These are phyloP conservation scores for Pyrgilauda ruficollis DNA, from an alignment of 2,113 vertebrate genomes.

Conservation along the genomic window DNA sequence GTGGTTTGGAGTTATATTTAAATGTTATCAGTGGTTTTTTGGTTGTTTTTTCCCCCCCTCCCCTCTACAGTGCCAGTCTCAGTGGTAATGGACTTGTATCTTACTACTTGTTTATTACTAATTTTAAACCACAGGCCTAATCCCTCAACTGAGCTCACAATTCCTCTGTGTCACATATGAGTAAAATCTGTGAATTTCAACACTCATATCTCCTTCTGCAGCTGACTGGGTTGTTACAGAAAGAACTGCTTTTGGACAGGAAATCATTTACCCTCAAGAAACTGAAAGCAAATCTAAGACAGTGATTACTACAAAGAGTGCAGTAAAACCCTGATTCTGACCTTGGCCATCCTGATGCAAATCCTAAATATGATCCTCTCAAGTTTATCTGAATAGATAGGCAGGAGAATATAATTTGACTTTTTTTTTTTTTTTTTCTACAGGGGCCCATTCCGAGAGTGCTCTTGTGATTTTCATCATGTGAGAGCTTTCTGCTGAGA, in stretches of 20 bases:
- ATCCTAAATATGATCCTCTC: neutral
- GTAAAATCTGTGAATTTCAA: neutral
- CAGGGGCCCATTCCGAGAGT: neutral
- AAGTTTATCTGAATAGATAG: neutral
- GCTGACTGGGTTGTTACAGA: neutral
- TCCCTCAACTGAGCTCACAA: neutral
- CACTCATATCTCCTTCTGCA: neutral
- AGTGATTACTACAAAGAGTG: neutral
- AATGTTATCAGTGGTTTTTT: neutral
- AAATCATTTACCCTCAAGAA: neutral
- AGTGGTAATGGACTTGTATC: neutral
- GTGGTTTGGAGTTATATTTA: neutral
- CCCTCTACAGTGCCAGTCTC: neutral
- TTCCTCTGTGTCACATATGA: neutral
- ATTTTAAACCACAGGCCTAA: neutral
- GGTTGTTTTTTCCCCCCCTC: neutral
- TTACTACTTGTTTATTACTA: neutral
- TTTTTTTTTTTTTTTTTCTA: neutral
- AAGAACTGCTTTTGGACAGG: neutral
- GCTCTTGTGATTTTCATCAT: neutral
- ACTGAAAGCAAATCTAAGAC: neutral
- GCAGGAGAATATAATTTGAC: neutral
- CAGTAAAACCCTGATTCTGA: neutral
- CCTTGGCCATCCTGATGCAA: neutral
- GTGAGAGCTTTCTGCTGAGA: neutral